phyloP scores from a whole-genome alignment of 1,140 invertebrate genomes.

The Brachionus manjavacas region DNA sequence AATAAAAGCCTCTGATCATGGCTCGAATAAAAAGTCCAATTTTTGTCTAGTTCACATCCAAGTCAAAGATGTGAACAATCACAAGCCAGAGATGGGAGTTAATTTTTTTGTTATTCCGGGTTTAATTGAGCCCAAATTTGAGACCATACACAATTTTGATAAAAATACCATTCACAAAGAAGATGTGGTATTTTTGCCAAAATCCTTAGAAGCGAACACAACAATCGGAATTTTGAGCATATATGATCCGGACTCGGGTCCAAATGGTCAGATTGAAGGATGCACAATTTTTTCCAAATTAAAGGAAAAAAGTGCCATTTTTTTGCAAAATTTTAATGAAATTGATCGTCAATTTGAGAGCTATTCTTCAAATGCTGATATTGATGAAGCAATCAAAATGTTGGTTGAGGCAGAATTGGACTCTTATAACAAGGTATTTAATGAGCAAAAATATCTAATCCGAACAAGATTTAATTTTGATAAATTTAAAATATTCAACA shows the following conservation, averaged over 20 bases:
- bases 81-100: neutral
- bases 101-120: constrained; percentile 25
- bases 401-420: neutral
- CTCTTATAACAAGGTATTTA: neutral
- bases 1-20: constrained; percentile 15
- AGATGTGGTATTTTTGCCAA: constrained; percentile 7
- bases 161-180: neutral
- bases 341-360: neutral
- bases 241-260: neutral
- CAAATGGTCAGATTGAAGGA: neutral
- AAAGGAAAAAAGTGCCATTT: neutral
- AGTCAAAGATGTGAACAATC: constrained; percentile 23
- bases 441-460: constrained; percentile 11
- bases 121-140: constrained; percentile 30
- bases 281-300: neutral
- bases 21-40: neutral
- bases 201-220: neutral
- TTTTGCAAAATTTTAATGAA: neutral
- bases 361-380: neutral
- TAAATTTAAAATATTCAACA: neutral
- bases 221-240: constrained; percentile 18
- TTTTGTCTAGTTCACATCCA: neutral
- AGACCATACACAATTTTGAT: neutral
- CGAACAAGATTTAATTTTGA: neutral
- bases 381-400: neutral